A percentile compares a stretch with the other conserved stretches of the same genome.
phyloP scores from a whole-genome alignment of 2,888 invertebrate genomes.

The Trilocha varians region DNA sequence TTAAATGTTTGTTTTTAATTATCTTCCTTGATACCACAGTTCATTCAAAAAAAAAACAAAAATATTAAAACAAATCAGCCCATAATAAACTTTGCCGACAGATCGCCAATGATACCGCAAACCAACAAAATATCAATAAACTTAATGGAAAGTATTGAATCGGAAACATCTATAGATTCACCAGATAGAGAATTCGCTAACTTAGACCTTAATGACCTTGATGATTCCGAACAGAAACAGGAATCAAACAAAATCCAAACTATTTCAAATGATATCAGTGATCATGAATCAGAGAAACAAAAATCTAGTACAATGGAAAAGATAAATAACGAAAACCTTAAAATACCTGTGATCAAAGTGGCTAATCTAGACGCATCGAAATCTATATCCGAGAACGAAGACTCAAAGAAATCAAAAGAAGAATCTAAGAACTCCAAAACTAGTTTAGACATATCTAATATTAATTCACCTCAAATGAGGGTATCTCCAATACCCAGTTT shows the following conservation, averaged over 20 bases:
- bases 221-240: constrained; percentile 46
- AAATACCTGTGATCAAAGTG: constrained; percentile 56
- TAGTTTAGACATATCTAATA: constrained; percentile 27
- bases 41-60: no score
- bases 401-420: constrained; percentile 32
- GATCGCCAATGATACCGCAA: constrained; percentile 67
- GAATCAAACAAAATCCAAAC: constrained; percentile 28
- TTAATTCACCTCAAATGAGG: constrained; percentile 42
- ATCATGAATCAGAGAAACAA: constrained; percentile 30
- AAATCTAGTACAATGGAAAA: constrained; percentile 20
- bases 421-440: constrained; percentile 20
- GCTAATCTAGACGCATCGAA: constrained; percentile 48
- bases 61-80: no score
- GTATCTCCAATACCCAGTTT: constrained; percentile 47
- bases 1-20: no score
- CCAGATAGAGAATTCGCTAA: constrained; percentile 63
- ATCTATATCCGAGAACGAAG: constrained; percentile 46
- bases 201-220: constrained; percentile 56
- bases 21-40: no score
- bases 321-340: constrained; percentile 32
- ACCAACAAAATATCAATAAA: constrained; percentile 68
- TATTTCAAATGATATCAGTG: constrained; percentile 25
- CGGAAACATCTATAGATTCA: constrained; percentile 66
- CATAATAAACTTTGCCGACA: no score
- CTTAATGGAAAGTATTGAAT: constrained; percentile 68